These are phyloP conservation scores for Calliopum simillimum DNA, from an alignment of 2,888 invertebrate genomes.

Conservation along the genomic window DNA sequence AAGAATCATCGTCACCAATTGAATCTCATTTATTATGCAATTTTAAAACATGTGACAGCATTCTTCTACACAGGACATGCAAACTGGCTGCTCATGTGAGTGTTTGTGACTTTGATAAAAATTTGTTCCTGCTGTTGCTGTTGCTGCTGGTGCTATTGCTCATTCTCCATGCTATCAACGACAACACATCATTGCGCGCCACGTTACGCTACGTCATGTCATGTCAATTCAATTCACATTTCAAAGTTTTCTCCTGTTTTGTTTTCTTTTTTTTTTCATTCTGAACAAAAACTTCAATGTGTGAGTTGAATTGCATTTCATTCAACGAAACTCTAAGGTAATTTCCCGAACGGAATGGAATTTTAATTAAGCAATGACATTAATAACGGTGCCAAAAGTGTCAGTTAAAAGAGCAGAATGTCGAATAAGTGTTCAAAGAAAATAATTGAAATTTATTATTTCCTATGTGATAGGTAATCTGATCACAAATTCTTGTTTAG, in stretches of 20 bases:
- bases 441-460: background rate
- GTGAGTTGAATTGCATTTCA: constrained; percentile 19
- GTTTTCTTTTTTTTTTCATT: background rate
- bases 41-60: constrained; percentile 34
- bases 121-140: constrained; percentile 6
- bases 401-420: background rate
- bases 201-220: constrained; percentile 1
- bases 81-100: constrained; percentile 16
- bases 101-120: background rate
- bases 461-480: no score
- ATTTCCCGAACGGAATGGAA: constrained; percentile 28
- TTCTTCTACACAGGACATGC: constrained; percentile 22
- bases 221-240: constrained; percentile 32
- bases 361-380: constrained; percentile 25
- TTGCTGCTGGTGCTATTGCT: constrained; percentile 7
- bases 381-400: background rate
- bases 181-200: background rate
- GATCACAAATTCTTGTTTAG: no score
- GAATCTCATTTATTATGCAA: constrained; percentile 41
- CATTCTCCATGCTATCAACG: background rate
- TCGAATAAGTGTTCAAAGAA: background rate
- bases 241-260: background rate
- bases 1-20: background rate
- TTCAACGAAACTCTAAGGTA: constrained; percentile 8
- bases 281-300: constrained; percentile 30